Percentiles rank a stretch among this genome's conserved stretches.
Evolutionary conservation across 2,888 invertebrate species (phyloP).

Genomic region (Pyrrhosoma nymphula): DNA sequence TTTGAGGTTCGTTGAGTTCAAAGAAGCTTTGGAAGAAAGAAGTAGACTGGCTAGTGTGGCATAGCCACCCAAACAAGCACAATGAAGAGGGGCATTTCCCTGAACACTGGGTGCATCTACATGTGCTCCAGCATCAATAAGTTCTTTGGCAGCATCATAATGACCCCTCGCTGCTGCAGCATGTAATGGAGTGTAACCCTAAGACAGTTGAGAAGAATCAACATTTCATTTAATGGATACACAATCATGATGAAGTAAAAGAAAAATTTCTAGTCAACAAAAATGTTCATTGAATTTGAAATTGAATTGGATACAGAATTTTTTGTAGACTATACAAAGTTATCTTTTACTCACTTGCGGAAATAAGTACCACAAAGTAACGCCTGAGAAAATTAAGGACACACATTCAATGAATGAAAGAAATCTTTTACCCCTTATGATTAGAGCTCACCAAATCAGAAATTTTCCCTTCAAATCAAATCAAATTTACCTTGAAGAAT

Average conservation of each 20-base stretch:
- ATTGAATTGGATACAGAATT: too few relatives aligned
- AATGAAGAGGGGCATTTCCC: constrained; percentile 82
- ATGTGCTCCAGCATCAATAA: constrained; percentile 81
- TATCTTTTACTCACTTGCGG: too few relatives aligned
- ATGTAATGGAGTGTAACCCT: constrained; percentile 82
- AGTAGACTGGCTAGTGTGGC: constrained; percentile 80
- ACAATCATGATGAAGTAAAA: background rate
- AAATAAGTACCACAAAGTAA: too few relatives aligned
- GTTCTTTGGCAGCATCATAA: constrained; percentile 76
- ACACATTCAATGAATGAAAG: too few relatives aligned
- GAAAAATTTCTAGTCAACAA: too few relatives aligned
- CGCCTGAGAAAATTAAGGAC: too few relatives aligned
- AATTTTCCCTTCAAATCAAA: too few relatives aligned
- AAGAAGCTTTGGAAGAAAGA: constrained; percentile 78
- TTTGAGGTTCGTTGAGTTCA: constrained; percentile 80
- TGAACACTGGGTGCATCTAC: constrained; percentile 81
- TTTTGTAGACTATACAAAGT: too few relatives aligned
- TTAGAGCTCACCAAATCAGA: too few relatives aligned
- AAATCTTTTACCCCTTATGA: too few relatives aligned
- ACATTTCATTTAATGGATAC: background rate
- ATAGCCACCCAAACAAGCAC: constrained; percentile 83
- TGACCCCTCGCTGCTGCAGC: constrained; percentile 82
- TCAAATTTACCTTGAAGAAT: too few relatives aligned
- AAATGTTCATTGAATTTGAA: too few relatives aligned
- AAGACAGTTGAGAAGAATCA: constrained; percentile 50